Evolutionary conservation across 1,140 invertebrate genomes (phyloP), one percentile per base, ranked within the genome.

Genomic region (Trypoxylus dichotomus): DNA sequence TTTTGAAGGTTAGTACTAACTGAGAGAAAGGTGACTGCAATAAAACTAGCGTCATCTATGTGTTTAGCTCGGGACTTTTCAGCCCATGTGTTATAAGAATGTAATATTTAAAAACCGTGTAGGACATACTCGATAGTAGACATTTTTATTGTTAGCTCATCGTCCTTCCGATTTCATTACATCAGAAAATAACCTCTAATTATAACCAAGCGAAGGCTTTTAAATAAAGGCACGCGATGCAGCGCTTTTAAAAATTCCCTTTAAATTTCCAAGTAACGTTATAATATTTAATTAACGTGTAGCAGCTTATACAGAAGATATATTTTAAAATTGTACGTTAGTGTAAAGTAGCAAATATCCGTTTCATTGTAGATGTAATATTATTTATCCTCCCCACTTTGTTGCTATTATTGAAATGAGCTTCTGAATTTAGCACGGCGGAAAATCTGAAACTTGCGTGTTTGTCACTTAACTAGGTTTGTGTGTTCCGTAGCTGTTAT

Each of bases 391-490:
- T 19, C 19, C n/a, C 19, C 47, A 19, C 19, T 54, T 54, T 19
- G 47, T 54, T 29, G 24, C 27, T 68, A 68, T 68, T 68, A 25
- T 27, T 29, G 60, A 68, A 68, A 68, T 24, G 60, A 68, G 60
- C 27, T 68, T 68, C 60, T 68, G 60, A 68, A 68, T 68, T 68
- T 68, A 68, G 60, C 60, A 68, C 60, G 24, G 25, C 27, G 60
- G 60, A 68, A 68, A 68, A 68, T 68, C 60, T 68, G 60, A 68
- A 25, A 27, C 60, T 68, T 29, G 60, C 60, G 60, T 68, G 60
- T 29, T 68, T 68, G 60, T 68, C 60, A 68, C 27, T 68, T 68
- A 68, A 68, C 60, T 68, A 68, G 60, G 60, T 68, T 68, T 68
- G 60, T 68, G 60, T 68, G 60, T 68, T 68, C 10, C 60, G 11